These are phyloP conservation scores for Megaceryle maxima DNA, from an alignment of 2,113 vertebrate species.

Conservation along the genomic window DNA sequence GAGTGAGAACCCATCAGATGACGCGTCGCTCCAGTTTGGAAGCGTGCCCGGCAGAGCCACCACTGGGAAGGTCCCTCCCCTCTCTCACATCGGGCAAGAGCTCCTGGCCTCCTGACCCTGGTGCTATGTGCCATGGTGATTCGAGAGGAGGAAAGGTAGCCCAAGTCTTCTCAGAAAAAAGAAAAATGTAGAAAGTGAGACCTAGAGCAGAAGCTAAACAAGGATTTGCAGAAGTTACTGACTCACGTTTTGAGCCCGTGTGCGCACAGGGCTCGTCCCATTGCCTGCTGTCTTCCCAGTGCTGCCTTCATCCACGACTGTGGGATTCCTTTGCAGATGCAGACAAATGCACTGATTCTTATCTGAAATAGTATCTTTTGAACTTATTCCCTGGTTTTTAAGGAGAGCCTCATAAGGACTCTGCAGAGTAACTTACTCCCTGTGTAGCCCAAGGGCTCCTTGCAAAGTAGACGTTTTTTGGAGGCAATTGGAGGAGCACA, in stretches of 20 bases:
- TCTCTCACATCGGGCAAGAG: rapidly evolving
- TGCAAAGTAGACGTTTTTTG: not conserved
- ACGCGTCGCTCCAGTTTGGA: not conserved
- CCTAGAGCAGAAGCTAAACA: not conserved
- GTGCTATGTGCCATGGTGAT: not conserved
- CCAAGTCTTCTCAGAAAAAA: not conserved
- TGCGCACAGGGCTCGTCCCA: not conserved
- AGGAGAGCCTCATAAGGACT: not conserved
- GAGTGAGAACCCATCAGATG: not conserved
- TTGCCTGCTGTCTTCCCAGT: not conserved
- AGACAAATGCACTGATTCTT: not conserved
- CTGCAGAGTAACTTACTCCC: not conserved
- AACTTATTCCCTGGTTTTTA: not conserved
- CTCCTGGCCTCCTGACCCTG: not conserved
- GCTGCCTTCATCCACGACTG: rapidly evolving
- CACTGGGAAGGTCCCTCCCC: not conserved
- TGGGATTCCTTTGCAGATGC: not conserved
- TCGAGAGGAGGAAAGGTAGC: not conserved
- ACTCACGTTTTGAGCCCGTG: rapidly evolving
- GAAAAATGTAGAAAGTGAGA: not conserved
- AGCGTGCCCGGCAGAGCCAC: not conserved
- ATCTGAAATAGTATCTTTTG: not conserved
- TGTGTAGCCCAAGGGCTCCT: not conserved
- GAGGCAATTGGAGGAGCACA: not conserved
- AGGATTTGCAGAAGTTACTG: not conserved